These are phyloP conservation scores for Cantharis nigra DNA, from an alignment of 2,888 invertebrate species.

Conservation along the genomic window DNA sequence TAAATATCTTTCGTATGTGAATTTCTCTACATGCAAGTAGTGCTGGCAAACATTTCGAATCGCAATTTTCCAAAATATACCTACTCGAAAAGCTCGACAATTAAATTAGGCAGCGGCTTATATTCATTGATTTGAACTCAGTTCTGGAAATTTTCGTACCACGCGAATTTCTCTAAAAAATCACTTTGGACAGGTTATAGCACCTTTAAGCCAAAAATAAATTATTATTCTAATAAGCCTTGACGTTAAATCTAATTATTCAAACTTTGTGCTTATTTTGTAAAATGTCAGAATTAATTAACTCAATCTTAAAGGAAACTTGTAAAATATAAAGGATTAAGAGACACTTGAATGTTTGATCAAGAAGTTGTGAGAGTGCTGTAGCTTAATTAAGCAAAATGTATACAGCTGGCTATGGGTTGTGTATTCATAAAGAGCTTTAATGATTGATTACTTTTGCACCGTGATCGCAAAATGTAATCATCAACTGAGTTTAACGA, in stretches of 20 bases:
- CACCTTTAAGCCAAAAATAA: background rate
- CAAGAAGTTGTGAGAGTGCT: constrained; percentile 20
- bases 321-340: background rate
- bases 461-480: constrained; percentile 40
- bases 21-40: too few relatives aligned
- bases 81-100: background rate
- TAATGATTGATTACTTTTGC: constrained; percentile 41
- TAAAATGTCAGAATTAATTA: background rate
- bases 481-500: constrained; percentile 41
- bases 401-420: constrained; percentile 40
- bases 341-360: constrained; percentile 19
- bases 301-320: background rate
- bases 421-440: constrained; percentile 41
- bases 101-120: background rate
- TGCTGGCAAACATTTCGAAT: background rate
- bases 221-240: background rate
- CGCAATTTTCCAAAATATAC: background rate
- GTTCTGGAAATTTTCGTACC: background rate
- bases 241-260: background rate
- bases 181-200: background rate
- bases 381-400: constrained; percentile 39
- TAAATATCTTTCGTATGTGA: background rate
- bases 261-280: background rate
- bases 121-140: background rate
- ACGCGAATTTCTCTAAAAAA: background rate